These are phyloP conservation scores for Coregonus suidteri DNA, from an alignment of 2,797 vertebrate genomes.

Conservation along the genomic window DNA sequence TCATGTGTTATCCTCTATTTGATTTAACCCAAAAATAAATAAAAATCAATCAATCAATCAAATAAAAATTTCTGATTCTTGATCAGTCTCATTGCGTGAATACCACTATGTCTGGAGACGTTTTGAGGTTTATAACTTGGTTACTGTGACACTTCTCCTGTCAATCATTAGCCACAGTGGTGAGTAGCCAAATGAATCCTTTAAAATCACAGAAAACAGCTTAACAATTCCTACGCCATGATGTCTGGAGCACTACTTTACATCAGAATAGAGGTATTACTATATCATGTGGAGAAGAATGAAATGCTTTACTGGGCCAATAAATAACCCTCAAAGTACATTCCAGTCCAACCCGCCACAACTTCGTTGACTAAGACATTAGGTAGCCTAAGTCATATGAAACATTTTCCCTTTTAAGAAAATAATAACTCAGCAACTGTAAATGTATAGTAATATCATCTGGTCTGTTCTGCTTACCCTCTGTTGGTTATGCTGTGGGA, in stretches of 20 bases:
- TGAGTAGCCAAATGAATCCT: background rate
- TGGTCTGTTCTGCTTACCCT: background rate
- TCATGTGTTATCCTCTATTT: no score
- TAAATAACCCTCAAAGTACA: background rate
- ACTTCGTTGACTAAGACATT: background rate
- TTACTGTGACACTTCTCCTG: background rate
- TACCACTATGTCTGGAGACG: no score
- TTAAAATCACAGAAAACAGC: background rate
- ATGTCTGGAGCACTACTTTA: background rate
- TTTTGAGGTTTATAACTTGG: background rate
- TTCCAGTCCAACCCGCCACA: background rate
- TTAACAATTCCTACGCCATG: background rate
- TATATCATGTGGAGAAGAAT: background rate
- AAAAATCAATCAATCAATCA: no score
- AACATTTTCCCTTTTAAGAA: background rate
- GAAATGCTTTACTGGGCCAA: background rate
- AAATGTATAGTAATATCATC: background rate
- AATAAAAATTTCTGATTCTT: no score
- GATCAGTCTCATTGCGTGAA: no score
- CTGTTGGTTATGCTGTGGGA: background rate
- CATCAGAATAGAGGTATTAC: background rate
- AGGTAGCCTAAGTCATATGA: background rate
- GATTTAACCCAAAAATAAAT: background rate
- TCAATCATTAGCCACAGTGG: background rate
- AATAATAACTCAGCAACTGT: background rate